A percentile compares a stretch with the other conserved stretches of the same genome.
Conservation (phyloP, 2,113 vertebrate species). For the Stegostoma tigrinum region DNA sequence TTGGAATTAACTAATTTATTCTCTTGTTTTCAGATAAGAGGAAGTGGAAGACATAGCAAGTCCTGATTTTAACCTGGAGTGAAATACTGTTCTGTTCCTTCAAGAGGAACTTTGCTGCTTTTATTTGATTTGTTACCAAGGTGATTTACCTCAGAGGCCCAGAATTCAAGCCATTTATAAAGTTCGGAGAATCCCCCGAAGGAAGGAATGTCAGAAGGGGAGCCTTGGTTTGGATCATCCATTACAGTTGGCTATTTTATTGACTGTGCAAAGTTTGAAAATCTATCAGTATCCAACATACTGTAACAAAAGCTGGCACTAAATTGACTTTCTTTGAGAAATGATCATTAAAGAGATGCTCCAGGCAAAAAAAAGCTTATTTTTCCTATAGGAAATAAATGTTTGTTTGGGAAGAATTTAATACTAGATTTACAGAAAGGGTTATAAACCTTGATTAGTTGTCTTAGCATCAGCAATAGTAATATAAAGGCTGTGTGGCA, state of each 20-base stretch:
- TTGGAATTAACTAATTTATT: neutral
- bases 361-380: neutral
- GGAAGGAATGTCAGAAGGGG: neutral
- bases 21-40: neutral
- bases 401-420: neutral
- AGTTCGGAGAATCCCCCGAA: neutral
- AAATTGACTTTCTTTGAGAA: neutral
- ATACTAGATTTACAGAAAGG: neutral
- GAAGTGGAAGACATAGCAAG: neutral
- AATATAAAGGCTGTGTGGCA: neutral
- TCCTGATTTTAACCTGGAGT: neutral
- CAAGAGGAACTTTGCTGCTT: neutral
- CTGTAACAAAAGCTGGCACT: neutral
- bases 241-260: neutral
- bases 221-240: neutral
- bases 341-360: neutral
- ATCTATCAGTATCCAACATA: neutral
- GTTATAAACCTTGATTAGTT: slow-evolving; percentile 16
- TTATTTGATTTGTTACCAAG: neutral
- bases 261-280: neutral
- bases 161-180: neutral
- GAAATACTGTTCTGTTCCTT: neutral
- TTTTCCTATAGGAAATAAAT: neutral
- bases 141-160: neutral
- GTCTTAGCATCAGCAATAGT: neutral